Evolutionary conservation across 2,113 vertebrate species (phyloP).

Genomic region (Dicaeum eximium): DNA sequence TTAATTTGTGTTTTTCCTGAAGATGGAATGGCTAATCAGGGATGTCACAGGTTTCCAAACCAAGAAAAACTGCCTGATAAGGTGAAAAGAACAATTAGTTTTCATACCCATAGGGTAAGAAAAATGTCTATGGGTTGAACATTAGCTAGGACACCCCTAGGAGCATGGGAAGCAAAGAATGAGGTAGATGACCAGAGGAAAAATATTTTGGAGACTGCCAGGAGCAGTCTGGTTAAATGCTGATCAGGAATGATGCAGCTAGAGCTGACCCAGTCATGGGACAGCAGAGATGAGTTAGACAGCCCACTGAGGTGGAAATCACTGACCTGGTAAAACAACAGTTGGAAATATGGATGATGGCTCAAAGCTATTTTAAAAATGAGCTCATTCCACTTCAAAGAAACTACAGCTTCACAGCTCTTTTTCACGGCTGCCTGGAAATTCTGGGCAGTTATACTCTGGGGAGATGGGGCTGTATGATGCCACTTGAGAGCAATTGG

Average conservation of each 20-base stretch:
- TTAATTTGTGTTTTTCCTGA: background rate
- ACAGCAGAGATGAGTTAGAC: background rate
- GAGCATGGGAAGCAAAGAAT: background rate
- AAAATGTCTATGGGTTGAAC: background rate
- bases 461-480: background rate
- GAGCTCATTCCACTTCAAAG: background rate
- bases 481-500: background rate
- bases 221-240: background rate
- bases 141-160: background rate
- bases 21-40: background rate
- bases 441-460: background rate
- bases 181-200: background rate
- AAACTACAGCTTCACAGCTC: background rate
- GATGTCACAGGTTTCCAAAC: background rate
- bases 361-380: background rate
- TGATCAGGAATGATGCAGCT: background rate
- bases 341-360: background rate
- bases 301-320: background rate
- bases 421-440: slow-evolving; percentile 11
- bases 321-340: background rate
- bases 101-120: background rate
- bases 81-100: background rate
- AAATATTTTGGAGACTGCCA: background rate
- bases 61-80: background rate
- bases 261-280: background rate